Conservation (phyloP, 2,113 vertebrate species). For the Prionailurus viverrinus region DNA sequence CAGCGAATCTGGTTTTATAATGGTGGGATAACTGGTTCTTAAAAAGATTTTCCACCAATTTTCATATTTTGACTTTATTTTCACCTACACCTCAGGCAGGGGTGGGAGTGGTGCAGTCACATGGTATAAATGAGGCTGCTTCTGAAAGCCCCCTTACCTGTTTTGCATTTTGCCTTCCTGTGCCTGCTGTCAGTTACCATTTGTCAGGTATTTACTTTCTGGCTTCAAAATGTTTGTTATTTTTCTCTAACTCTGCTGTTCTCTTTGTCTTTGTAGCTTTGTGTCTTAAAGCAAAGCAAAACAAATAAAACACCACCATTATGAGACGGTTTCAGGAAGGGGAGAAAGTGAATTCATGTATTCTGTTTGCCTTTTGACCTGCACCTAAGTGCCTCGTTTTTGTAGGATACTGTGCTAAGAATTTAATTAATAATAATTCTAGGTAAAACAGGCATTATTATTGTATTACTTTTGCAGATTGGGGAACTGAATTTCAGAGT, state of each 20-base stretch:
- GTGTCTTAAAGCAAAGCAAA: slow-evolving; percentile 4
- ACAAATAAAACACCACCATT: neutral
- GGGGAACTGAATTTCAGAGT: neutral
- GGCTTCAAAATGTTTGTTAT: neutral
- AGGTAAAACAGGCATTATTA: neutral
- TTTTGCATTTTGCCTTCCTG: neutral
- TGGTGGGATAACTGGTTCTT: neutral
- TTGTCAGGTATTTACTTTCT: slow-evolving; percentile 5
- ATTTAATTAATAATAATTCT: neutral
- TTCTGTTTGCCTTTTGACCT: neutral
- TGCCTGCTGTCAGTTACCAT: neutral
- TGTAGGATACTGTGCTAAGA: neutral
- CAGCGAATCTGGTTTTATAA: neutral
- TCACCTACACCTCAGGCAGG: neutral
- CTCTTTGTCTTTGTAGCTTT: neutral
- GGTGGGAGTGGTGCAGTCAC: rapidly evolving
- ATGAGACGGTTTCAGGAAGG: neutral
- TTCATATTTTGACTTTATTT: neutral
- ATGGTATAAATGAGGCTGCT: neutral
- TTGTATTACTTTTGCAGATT: neutral
- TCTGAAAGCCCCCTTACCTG: neutral
- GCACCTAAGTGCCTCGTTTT: neutral
- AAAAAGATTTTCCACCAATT: neutral
- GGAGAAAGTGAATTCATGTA: neutral
- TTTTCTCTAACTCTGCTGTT: neutral